Evolutionary conservation across 2,888 invertebrate species (phyloP), one percentile per base, ranked within the genome.

Genomic region (Andrena bicolor): DNA sequence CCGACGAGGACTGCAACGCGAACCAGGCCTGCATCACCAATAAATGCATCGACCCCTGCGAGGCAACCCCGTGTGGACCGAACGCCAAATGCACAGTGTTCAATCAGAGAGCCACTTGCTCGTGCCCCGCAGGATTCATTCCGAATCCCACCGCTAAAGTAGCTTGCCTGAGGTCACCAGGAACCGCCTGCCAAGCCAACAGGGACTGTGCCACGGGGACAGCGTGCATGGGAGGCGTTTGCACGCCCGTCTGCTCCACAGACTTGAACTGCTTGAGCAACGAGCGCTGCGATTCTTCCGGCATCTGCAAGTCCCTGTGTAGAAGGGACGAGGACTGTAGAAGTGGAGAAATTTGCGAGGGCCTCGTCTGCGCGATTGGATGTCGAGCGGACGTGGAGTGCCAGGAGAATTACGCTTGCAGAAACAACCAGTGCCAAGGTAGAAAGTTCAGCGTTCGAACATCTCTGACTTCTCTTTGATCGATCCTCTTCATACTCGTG

Each of bases 111-210:
- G 97, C 98, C 5, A 95, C 96, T 51, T 98, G 98, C 91, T 96
- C 97, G 28, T 98, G 98, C 91, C 95, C 96, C 49, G 95, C 95
- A 66, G 97, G 96, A 28, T 96, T 98, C 92, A 97, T 98, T 89
- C 97, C 98, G 13, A 98, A 97, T 93, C 98, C 98, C 66, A 97
- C 97, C 1, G 97, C 98, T 0, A 97, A 97, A 91, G 96, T 98
- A 49, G 98, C 97, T 0, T 98, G 98, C 91, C 96, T 98, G 0
- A 95, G 98, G 89, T 95, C 97, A 13, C 98, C 98, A 0, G 96
- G 97, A 13, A 94, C 96, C 23, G 95, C 95, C n/a, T 98, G 98
- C 91, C 95, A 94, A 49, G 96, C 96, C 89, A 98, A 98, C 89
- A 95, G 97, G 71, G 97, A 97, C 88, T 98, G 98, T 92, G 94